Base-by-base conservation (phyloP, 1,140 invertebrate species). In the Nomia melanderi region DNA sequence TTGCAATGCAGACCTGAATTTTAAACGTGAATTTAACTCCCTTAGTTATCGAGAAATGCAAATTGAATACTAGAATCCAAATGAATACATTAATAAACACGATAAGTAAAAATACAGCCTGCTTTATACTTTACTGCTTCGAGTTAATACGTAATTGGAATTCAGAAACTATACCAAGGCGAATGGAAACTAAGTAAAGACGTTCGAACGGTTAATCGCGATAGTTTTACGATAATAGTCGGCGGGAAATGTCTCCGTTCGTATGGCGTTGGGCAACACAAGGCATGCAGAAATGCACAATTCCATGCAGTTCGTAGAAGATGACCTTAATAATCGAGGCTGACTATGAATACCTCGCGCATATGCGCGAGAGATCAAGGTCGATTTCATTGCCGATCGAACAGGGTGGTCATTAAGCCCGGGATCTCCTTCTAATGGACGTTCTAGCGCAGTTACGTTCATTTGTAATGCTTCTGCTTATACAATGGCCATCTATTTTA, bases 301-400 rank as follows among this genome's bases (percentile, higher is more conserved):
- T 71, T 82, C 39, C 62, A 41, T 33, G 44, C 66, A 59, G 23
- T 77, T 81, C 69, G 80, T 74, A 74, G 82, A 81, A 80, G 44
- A 54, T 50, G 81, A 50, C 78, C 74, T 83, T 73, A 77, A 80
- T 83, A 73, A 83, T 77, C 78, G 59, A 84, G 73, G 50, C 54
- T 69, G 47, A 54, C 72, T 83, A 83, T 83, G 82, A 83, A 77
- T 84, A 80, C 59, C 53, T 77, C 60, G 33, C 29, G 41, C 63
- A 23, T 73, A 47, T 44, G 53, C 20, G 25, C 70, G 73, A 57
- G 62, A 50, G 78, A 83, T 81, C 78, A 84, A 84, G 83, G 83
- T 81, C 78, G 62, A 74, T 74, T 57, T 53, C 69, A 80, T 77
- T 72, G 53, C 29, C 50, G 71, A 84, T 84, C 63, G 50, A 76